A percentile compares a stretch with the other conserved stretches of the same genome.
Conservation (phyloP, 2,113 vertebrate genomes). For the Carassius gibelio region DNA sequence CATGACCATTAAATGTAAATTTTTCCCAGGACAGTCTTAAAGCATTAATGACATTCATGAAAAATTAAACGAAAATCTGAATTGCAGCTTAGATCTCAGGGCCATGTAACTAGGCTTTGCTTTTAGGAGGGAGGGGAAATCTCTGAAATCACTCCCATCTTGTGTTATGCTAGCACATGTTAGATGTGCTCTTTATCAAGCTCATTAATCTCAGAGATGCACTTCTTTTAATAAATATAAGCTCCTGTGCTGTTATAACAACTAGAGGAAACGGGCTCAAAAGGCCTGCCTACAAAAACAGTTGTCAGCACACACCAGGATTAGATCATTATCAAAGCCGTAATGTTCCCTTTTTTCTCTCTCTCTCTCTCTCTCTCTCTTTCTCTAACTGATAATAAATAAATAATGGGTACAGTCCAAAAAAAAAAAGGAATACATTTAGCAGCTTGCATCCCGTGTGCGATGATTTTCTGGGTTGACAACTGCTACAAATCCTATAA, state of each 20-base stretch:
- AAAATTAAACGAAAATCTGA: conserved; percentile 48
- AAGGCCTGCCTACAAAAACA: conserved; percentile 28
- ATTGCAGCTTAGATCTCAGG: conserved; percentile 52
- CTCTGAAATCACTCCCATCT: conserved; percentile 30
- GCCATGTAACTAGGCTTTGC: conserved; percentile 2
- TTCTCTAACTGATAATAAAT: conserved; percentile 37
- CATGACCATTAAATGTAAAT: conserved; percentile 29
- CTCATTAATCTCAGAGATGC: conserved; percentile 65
- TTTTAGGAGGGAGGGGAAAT: background rate
- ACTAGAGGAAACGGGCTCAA: conserved; percentile 35
- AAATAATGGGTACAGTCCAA: conserved; percentile 25
- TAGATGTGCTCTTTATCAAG: conserved; percentile 64
- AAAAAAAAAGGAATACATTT: conserved; percentile 34
- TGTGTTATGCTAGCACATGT: conserved; percentile 49
- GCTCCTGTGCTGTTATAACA: conserved; percentile 57
- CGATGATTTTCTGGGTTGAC: conserved; percentile 28
- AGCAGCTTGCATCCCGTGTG: conserved; percentile 17
- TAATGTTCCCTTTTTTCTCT: conserved; percentile 4
- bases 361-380: conserved; percentile 2
- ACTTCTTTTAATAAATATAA: conserved; percentile 68
- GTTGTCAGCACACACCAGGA: conserved; percentile 33
- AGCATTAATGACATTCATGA: conserved; percentile 39
- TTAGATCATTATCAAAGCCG: conserved; percentile 43
- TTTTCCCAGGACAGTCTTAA: conserved; percentile 38
- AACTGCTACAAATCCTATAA: conserved; percentile 42